These are phyloP conservation scores for Elymnias hypermnestra DNA, from an alignment of 1,140 invertebrate species.

Conservation along the genomic window DNA sequence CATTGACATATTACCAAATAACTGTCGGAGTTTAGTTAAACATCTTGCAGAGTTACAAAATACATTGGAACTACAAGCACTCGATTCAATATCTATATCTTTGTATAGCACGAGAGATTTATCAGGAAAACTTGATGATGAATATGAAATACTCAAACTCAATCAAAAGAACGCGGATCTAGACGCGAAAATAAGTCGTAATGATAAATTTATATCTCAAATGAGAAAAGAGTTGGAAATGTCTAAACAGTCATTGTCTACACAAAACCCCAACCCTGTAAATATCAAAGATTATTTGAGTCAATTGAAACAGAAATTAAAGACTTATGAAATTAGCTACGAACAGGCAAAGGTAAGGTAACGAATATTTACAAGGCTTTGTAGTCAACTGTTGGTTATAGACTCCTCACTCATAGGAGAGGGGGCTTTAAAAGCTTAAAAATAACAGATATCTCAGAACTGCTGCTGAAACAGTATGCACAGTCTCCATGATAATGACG, in stretches of 20 bases:
- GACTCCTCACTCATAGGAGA: too few species aligned
- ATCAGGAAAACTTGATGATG: conserved; percentile 44
- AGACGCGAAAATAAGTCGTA: conserved; percentile 49
- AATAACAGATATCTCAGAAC: too few species aligned
- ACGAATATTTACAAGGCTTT: too few species aligned
- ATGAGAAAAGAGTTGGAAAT: conserved; percentile 47
- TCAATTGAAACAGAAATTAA: conserved; percentile 53
- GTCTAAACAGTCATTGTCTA: conserved; percentile 39
- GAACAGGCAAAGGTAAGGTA: conserved; percentile 46
- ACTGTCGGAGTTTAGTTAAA: conserved; percentile 41
- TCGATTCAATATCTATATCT: conserved; percentile 50
- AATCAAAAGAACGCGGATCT: conserved; percentile 51
- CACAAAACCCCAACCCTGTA: conserved; percentile 42
- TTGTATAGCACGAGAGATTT: conserved; percentile 38
- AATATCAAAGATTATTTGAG: conserved; percentile 52
- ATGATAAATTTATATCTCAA: conserved; percentile 49
- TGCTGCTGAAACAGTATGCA: too few species aligned
- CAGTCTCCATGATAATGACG: too few species aligned
- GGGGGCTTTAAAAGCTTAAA: too few species aligned
- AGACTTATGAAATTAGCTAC: conserved; percentile 54
- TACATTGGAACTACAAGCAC: conserved; percentile 27
- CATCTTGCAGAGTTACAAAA: conserved; percentile 35
- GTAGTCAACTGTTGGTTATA: neutral
- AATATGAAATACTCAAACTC: conserved; percentile 55
- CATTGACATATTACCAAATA: conserved; percentile 43